Base-by-base conservation (phyloP, 1,140 invertebrate species). In the Aleiodes sp. region DNA sequence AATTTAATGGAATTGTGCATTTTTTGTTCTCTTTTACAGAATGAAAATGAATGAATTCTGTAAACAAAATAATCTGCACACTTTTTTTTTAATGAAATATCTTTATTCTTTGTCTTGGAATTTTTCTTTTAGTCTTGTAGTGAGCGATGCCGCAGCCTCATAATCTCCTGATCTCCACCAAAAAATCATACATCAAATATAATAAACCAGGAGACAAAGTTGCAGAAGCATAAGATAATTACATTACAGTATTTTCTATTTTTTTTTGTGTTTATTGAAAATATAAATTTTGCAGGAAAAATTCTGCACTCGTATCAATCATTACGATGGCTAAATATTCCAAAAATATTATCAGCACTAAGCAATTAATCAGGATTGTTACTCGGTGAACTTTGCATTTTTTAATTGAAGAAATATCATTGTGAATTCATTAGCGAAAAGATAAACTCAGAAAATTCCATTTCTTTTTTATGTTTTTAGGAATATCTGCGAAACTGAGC, bases 71-170 rank as follows among this genome's bases (percentile, higher is more conserved):
- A n/a, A n/a, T n/a, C n/a, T n/a, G n/a, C n/a, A n/a, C n/a, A n/a
- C n/a, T n/a, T n/a, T n/a, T n/a, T n/a, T n/a, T n/a, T n/a, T n/a
- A n/a, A n/a, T n/a, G n/a, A n/a, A n/a, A n/a, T n/a, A n/a, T n/a
- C n/a, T n/a, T n/a, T n/a, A n/a, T n/a, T n/a, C n/a, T n/a, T n/a
- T n/a, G n/a, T n/a, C n/a, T n/a, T n/a, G n/a, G n/a, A n/a, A n/a
- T n/a, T n/a, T n/a, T n/a, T 60, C 14, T 69, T 61, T 74, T 77
- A 77, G 71, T 77, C 73, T 76, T 78, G 73, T 78, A 74, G 70
- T 73, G 78, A 80, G 78, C 78, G 75, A 79, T 75, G 73, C 70
- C 70, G 71, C 62, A 57, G 70, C 73, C 65, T 73, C 63, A 73
- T 72, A 61, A 35, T 69, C 76, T 78, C 65, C 52, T 57, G 19